Evolutionary conservation across 2,113 vertebrate species (phyloP).

Genomic region (Apodemus speciosus): DNA sequence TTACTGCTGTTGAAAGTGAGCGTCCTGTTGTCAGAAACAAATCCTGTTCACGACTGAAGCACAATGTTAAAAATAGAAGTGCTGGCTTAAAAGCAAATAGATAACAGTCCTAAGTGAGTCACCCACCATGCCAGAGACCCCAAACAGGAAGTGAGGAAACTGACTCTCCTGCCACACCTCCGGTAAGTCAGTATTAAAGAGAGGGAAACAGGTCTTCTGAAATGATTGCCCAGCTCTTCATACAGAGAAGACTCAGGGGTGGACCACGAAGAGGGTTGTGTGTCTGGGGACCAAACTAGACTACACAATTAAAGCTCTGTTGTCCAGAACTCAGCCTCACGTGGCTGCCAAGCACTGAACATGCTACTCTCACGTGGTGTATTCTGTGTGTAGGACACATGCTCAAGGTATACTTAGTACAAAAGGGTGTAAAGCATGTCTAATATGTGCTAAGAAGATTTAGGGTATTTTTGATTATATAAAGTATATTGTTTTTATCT

Average conservation of each 20-base stretch:
- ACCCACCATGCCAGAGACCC: neutral
- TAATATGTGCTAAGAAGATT: neutral
- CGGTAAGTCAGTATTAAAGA: neutral
- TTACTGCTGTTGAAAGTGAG: slow-evolving; percentile 29
- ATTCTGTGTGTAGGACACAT: neutral
- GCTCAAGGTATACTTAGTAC: neutral
- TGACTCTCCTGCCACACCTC: neutral
- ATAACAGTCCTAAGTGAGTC: neutral
- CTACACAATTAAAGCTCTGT: neutral
- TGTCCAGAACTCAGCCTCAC: neutral
- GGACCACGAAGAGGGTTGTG: neutral
- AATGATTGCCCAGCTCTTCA: neutral
- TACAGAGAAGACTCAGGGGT: neutral
- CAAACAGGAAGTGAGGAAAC: slow-evolving; percentile 33
- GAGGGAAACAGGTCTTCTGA: slow-evolving; percentile 9
- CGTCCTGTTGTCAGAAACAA: slow-evolving; percentile 17
- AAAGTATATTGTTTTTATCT: neutral
- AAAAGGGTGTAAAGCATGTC: neutral
- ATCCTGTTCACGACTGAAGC: neutral
- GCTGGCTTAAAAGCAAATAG: neutral
- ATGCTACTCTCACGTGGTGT: neutral
- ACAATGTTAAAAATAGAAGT: slow-evolving; percentile 43
- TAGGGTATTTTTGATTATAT: neutral
- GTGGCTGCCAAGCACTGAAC: neutral
- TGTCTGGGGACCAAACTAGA: neutral